Percentiles rank a stretch among this genome's conserved stretches.
phyloP scores from a whole-genome alignment of 2,113 vertebrate genomes.

The Mormyrus lacerda region DNA sequence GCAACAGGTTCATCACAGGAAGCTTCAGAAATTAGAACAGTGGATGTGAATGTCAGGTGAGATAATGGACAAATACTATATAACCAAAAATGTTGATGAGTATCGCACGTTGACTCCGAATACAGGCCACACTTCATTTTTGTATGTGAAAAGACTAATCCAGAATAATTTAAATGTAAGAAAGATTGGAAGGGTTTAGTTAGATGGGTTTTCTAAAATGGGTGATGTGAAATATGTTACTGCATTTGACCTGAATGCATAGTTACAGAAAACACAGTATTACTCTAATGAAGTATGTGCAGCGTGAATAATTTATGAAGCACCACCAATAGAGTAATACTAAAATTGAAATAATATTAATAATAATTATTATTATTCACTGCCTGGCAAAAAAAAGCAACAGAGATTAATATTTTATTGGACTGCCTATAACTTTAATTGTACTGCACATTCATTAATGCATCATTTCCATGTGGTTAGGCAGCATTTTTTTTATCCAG shows the following conservation, averaged over 20 bases:
- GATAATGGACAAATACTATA: background rate
- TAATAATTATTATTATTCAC: background rate
- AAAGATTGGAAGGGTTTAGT: background rate
- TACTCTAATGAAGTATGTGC: background rate
- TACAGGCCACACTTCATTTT: background rate
- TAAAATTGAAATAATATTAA: background rate
- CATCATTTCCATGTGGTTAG: too few species aligned
- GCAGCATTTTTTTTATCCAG: too few species aligned
- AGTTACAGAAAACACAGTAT: background rate
- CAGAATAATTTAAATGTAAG: background rate
- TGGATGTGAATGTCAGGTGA: background rate
- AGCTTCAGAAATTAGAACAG: background rate
- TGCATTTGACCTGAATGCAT: background rate
- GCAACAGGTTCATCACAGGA: constrained; percentile 7
- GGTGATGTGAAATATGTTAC: background rate
- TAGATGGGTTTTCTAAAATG: background rate
- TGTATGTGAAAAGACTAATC: background rate
- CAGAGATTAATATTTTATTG: too few species aligned
- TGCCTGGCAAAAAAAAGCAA: too few species aligned
- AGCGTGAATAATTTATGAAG: background rate
- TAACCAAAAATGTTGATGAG: background rate
- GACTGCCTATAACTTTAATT: too few species aligned
- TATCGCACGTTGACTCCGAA: background rate
- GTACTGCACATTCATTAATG: too few species aligned
- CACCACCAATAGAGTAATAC: background rate